Evolutionary conservation across 2,113 vertebrate genomes (phyloP), one percentile per base, ranked within the genome.

Genomic region (Chaetorhynchus papuensis): DNA sequence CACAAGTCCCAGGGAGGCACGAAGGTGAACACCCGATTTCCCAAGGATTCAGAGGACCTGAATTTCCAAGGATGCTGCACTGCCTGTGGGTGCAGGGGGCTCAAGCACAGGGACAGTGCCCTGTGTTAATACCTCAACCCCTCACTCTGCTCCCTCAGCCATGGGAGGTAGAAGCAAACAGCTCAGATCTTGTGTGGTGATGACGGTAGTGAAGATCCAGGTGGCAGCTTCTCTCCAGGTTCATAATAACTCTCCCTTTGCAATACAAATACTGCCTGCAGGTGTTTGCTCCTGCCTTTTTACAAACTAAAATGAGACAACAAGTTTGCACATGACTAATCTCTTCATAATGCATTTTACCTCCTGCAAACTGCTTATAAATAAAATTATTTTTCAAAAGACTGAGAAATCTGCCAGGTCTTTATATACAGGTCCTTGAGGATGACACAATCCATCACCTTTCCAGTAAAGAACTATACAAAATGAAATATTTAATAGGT

Each of bases 401-500:
- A 95, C n/a, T 4, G 26, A 89, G 54, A 83, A 72, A 88, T 92
- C 52, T 89, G 68, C 64, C 81, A 91, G 56, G 81, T 89, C 59
- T 97, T 93, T 77, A 76, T 74, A 74, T 78, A 93, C 71, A 96
- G 57, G 11, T 65, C 70, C 52, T 91, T 85, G 30, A 33, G 83
- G 87, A 77, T 61, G 90, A 93, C 21, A 60, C 28, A 89, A 82
- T 95, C 83, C 44, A 85, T 79, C 96, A 82, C 68, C 59, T 82
- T 91, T 92, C 54, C 70, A 44, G 89, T 90, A 87, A 94, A 82
- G 88, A 90, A 92, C 80, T 68, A 57, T 35, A 91, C 27, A 90
- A 64, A 70, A 95, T 95, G 10, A 95, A 96, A 95, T 95, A 95
- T 94, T 90, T 94, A 92, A 59, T 89, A 95, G 80, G 72, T 68